Evolutionary conservation across 92 coral and sea anemone species (phyloP), one percentile per base, ranked within the genome.

Genomic region (Actinernus sp.): DNA sequence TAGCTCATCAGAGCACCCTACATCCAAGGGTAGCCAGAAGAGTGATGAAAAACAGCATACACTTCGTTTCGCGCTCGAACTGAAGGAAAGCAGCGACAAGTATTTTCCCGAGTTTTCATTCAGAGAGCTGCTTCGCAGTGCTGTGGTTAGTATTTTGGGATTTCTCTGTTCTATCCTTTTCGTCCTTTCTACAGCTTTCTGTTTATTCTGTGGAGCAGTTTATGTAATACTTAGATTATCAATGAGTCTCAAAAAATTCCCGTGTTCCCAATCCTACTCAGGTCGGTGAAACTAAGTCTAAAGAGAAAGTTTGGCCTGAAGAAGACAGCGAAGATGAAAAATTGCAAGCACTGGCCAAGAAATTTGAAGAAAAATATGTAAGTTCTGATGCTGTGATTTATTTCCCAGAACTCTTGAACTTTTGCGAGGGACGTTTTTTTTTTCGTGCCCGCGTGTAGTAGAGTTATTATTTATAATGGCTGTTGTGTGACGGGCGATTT

Each of bases 361-460:
- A 87, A 79, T 94, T 94, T 67, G 98, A 94, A 65, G 97, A 91
- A 63, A 94, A 94, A 94, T 94, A 94, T 58, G 98, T 94, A 69
- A 79, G 98, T 91, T 38, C 31, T 14, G 20, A 32, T 46, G 17
- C 24, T 0, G 53, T 20, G 53, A 4, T 47, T 47, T 20, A 13
- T n/a, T n/a, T 8, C 43, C n/a, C 43, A 8, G 43, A 37, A 7
- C 43, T 8, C 43, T 37, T n/a, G 43, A n/a, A 8, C n/a, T 8
- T 37, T 8, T 37, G 43, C n/a, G 8, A 7, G 43, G 9, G 43
- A 7, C 9, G n/a, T 37, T 37, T 37, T 37, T 37, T 8, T n/a
- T 37, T 8, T 37, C 8, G 43, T 37, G 43, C 43, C n/a, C 8
- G n/a, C 43, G 43, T 37, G 43, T n/a, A 37, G 43, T 8, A 7